Evolutionary conservation across 2,888 invertebrate genomes (phyloP).

Genomic region (Microchrysa polita): DNA sequence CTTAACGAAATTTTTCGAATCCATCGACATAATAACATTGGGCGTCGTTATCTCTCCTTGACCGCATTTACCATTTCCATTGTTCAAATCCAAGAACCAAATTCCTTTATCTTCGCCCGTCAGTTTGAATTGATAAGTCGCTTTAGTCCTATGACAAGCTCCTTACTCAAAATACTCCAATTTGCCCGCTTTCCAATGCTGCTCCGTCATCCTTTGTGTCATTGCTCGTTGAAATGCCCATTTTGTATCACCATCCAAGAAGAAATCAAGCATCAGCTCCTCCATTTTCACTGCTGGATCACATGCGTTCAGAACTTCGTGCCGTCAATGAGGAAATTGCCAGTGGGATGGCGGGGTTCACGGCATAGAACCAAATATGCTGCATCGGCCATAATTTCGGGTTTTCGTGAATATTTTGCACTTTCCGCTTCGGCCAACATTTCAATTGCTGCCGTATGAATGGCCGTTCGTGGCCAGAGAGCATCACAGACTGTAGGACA

Average conservation of each 20-base stretch:
- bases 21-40: slow-evolving; percentile 88
- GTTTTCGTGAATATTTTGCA: slow-evolving; percentile 61
- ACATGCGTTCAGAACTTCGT: slow-evolving; percentile 81
- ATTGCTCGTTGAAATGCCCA: neutral
- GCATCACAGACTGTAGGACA: too few species aligned
- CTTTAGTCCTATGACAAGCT: slow-evolving; percentile 84
- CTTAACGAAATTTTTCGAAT: slow-evolving; percentile 78
- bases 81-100: slow-evolving; percentile 91
- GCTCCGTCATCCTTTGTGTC: slow-evolving; percentile 8
- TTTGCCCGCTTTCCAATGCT: slow-evolving; percentile 64
- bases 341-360: slow-evolving; percentile 81
- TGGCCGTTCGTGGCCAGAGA: slow-evolving; percentile 94
- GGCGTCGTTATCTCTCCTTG: slow-evolving; percentile 76
- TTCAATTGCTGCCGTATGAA: slow-evolving; percentile 92
- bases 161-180: slow-evolving; percentile 75
- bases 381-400: slow-evolving; percentile 64
- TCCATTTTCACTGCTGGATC: slow-evolving; percentile 74
- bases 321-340: slow-evolving; percentile 94
- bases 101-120: slow-evolving; percentile 77
- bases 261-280: slow-evolving; percentile 86
- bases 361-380: slow-evolving; percentile 65
- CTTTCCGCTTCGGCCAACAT: slow-evolving; percentile 75
- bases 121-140: slow-evolving; percentile 87
- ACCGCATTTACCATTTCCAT: slow-evolving; percentile 82
- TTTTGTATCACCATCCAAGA: slow-evolving; percentile 68